Conservation (phyloP, 2,113 vertebrate genomes). For the Octodon degus region DNA sequence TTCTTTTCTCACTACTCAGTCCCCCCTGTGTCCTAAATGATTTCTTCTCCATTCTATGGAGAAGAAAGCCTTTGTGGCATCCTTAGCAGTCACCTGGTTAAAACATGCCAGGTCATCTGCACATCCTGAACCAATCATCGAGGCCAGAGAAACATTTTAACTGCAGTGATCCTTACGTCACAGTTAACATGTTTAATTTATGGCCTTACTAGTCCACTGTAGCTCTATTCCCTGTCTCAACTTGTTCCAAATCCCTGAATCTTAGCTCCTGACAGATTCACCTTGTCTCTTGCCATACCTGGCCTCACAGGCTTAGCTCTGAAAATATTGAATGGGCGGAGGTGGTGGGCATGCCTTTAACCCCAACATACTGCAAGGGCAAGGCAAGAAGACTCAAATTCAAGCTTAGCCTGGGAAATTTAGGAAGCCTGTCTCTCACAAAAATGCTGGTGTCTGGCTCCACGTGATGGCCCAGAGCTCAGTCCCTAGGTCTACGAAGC, state of each 20-base stretch:
- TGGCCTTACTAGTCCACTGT: background rate
- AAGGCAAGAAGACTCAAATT: background rate
- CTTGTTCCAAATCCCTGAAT: background rate
- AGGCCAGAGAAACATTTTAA: background rate
- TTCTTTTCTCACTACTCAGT: background rate
- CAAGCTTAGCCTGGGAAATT: background rate
- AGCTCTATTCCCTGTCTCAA: background rate
- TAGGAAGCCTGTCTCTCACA: background rate
- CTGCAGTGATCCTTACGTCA: background rate
- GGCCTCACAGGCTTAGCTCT: background rate
- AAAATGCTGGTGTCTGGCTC: background rate
- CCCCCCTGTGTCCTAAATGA: background rate
- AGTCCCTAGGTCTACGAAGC: background rate
- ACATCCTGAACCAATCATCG: background rate
- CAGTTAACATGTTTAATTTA: background rate
- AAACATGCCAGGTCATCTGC: background rate
- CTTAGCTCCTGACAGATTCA: background rate
- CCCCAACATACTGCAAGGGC: background rate
- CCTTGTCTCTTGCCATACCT: background rate
- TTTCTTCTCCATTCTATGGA: background rate
- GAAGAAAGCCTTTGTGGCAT: background rate
- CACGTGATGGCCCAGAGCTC: background rate
- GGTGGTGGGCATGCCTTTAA: background rate
- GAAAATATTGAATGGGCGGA: background rate
- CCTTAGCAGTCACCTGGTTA: background rate